phyloP scores from a whole-genome alignment of 2,797 vertebrate genomes.

The Phoxinus dragarum region DNA sequence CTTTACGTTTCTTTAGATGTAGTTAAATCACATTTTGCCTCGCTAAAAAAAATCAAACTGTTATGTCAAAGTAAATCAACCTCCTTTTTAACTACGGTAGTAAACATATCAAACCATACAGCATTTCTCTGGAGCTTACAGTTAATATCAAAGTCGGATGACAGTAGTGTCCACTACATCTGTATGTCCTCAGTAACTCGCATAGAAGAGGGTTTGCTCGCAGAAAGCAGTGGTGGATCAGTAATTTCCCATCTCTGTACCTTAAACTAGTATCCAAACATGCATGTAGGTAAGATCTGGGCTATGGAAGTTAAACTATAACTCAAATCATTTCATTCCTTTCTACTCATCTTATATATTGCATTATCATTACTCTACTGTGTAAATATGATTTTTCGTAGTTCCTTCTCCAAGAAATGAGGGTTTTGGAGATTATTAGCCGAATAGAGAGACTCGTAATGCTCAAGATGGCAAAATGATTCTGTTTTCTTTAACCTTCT shows the following conservation, averaged over 20 bases:
- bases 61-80: background rate
- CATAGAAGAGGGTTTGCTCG: conserved; percentile 32
- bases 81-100: background rate
- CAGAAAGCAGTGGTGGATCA: conserved; percentile 60
- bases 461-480: conserved; percentile 43
- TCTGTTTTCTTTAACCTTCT: conserved; percentile 40
- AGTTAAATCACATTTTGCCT: background rate
- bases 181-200: background rate
- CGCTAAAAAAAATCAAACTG: background rate
- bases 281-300: conserved; percentile 48
- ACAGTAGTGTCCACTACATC: conserved; percentile 22
- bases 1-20: background rate
- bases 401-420: conserved; percentile 37
- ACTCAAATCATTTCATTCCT: conserved; percentile 39
- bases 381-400: conserved; percentile 63
- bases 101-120: conserved; percentile 17
- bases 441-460: conserved; percentile 37
- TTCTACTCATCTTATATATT: conserved; percentile 53
- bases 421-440: conserved; percentile 49
- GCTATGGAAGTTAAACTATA: conserved; percentile 6
- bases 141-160: background rate
- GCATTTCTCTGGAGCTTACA: background rate
- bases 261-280: conserved; percentile 37
- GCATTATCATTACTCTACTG: conserved; percentile 43
- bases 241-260: conserved; percentile 58